Conservation (phyloP, 2,888 invertebrate species). For the Brachypterus glaber region DNA sequence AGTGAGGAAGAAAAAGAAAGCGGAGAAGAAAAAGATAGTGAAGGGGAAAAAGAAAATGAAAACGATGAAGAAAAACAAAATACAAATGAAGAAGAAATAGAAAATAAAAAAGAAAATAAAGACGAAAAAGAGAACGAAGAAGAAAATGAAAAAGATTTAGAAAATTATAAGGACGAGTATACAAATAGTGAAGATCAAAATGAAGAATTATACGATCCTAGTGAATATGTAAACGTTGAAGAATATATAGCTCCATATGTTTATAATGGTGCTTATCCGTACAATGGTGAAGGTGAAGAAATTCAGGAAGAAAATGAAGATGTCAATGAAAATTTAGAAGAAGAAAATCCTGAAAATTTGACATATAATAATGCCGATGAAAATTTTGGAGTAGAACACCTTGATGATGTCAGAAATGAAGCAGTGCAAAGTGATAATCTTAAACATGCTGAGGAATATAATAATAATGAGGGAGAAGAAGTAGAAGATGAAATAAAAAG, state of each 20-base stretch:
- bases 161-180: background rate
- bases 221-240: background rate
- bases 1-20: constrained; percentile 11
- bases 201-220: background rate
- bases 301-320: constrained; percentile 16
- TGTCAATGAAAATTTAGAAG: constrained; percentile 11
- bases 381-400: constrained; percentile 2
- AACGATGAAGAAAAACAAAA: constrained; percentile 13
- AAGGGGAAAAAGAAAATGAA: constrained; percentile 6
- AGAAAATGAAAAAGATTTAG: background rate
- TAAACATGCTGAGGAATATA: constrained; percentile 13
- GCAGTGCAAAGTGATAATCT: background rate
- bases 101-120: constrained; percentile 9
- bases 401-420: too few species aligned
- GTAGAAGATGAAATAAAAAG: constrained; percentile 6
- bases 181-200: constrained; percentile 4
- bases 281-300: constrained; percentile 16
- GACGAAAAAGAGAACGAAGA: constrained; percentile 11
- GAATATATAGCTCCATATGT: too few species aligned
- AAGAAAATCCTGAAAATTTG: constrained; percentile 5
- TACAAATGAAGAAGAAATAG: constrained; percentile 9
- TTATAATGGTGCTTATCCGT: too few species aligned
- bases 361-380: background rate
- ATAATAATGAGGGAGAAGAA: constrained; percentile 12
- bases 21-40: constrained; percentile 2